Evolutionary conservation across 2,888 invertebrate species (phyloP), one percentile per base, ranked within the genome.

Genomic region (Phalera bucephala): DNA sequence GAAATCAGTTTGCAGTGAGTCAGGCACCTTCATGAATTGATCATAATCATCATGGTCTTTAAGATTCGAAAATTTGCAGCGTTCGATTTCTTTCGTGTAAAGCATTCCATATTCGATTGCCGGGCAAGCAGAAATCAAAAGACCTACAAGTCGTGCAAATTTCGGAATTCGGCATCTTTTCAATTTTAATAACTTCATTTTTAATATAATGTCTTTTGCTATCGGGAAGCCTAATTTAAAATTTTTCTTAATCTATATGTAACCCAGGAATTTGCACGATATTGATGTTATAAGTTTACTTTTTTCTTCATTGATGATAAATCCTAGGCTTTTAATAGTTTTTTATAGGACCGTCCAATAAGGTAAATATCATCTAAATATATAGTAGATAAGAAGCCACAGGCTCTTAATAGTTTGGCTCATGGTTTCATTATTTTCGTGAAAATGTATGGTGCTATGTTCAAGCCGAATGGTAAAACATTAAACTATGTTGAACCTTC

Each of bases 81-180:
- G 26, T 38, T 58, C 58, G 2, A 58, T 9, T 3, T 36, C n/a
- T 37, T 64, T 68, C 0, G n/a, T n/a, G n/a, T n/a, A n/a, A n/a
- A n/a, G n/a, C n/a, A n/a, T n/a, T n/a, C n/a, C n/a, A n/a, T n/a
- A 60, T 60, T 57, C 48, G 8, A 63, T 41, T 6, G 59, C 65
- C 6, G 65, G 64, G 30, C 63, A 66, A 13, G 50, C 45, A 0
- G 66, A 41, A 1, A 47, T 38, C 17, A 68, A 33, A 10, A 52
- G 29, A 0, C 60, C 56, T 9, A 52, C n/a, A 0, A 63, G 13
- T 3, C 38, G 36, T 2, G 63, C 57, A 28, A 56, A 49, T 4
- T 41, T 14, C 28, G 50, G 36, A 4, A 62, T 51, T 34, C 35
- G 50, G n/a, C 49, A 61, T 1, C 29, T 28, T 17, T 33, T 39